A percentile compares a stretch with the other conserved stretches of the same genome.
phyloP scores from a whole-genome alignment of 2,797 vertebrate species.

The Darevskia mixta region DNA sequence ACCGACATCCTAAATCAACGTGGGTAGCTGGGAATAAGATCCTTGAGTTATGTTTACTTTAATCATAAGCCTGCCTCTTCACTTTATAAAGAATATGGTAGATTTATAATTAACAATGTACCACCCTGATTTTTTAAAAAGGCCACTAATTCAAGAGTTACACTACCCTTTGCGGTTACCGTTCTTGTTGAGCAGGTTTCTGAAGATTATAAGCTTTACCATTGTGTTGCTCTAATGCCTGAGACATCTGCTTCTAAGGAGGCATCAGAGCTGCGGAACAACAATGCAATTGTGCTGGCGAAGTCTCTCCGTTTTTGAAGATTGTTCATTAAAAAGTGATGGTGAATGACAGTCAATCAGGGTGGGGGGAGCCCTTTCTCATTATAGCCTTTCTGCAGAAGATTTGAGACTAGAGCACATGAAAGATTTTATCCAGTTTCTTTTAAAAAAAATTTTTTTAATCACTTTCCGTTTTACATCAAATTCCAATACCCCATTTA shows the following conservation, averaged over 20 bases:
- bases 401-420: not conserved
- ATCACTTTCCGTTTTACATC: too few relatives aligned
- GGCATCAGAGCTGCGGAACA: conserved; percentile 54
- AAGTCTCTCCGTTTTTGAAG: conserved; percentile 24
- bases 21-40: not conserved
- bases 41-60: not conserved
- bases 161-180: not conserved
- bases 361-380: not conserved
- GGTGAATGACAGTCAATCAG: not conserved
- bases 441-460: too few relatives aligned
- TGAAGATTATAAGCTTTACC: conserved; percentile 71
- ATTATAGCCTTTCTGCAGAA: conserved; percentile 25
- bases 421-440: not conserved
- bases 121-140: not conserved
- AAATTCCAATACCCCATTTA: too few relatives aligned
- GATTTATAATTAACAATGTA: conserved; percentile 1
- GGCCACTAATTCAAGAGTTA: not conserved
- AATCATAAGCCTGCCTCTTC: not conserved
- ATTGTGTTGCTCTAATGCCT: conserved; percentile 72
- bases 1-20: not conserved
- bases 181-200: conserved; percentile 78
- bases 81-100: not conserved
- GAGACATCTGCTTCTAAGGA: conserved; percentile 66
- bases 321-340: not conserved
- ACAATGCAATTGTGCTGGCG: conserved; percentile 54